phyloP scores from a whole-genome alignment of 2,888 invertebrate species.

The Acanthosepion lycidas region DNA sequence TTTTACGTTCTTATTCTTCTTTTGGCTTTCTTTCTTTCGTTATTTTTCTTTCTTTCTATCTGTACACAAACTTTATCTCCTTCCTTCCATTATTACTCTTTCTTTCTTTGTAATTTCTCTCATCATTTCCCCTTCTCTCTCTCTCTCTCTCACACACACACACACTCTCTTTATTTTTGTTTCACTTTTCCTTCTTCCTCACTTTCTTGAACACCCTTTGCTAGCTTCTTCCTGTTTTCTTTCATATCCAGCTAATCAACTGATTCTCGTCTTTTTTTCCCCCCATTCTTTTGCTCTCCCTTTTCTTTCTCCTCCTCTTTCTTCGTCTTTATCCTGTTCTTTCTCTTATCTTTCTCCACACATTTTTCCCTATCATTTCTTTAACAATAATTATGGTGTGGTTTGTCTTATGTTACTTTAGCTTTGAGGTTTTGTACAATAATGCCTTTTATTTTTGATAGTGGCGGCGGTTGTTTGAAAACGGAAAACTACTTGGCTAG shows the following conservation, averaged over 20 bases:
- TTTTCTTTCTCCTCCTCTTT: not conserved
- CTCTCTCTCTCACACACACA: not conserved
- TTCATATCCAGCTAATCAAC: not conserved
- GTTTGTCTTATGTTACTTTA: not conserved
- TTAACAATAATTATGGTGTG: not conserved
- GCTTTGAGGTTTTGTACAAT: slow-evolving; percentile 11
- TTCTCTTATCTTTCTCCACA: not conserved
- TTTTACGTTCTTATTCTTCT: too few relatives aligned
- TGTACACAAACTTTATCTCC: not conserved
- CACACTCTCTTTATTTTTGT: not conserved
- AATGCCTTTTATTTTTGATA: slow-evolving; percentile 20
- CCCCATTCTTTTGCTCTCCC: not conserved
- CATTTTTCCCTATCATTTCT: not conserved
- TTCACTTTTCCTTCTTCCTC: not conserved
- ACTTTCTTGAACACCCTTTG: not conserved
- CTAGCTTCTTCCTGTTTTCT: not conserved
- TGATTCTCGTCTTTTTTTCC: not conserved
- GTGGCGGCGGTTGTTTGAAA: not conserved
- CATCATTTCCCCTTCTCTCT: not conserved
- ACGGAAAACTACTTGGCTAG: not conserved
- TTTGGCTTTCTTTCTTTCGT: not conserved
- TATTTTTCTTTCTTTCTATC: not conserved
- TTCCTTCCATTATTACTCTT: not conserved
- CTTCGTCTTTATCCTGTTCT: not conserved
- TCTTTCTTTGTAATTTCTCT: not conserved